phyloP scores from a whole-genome alignment of 2,113 vertebrate genomes.

The Dasyurus viverrinus region DNA sequence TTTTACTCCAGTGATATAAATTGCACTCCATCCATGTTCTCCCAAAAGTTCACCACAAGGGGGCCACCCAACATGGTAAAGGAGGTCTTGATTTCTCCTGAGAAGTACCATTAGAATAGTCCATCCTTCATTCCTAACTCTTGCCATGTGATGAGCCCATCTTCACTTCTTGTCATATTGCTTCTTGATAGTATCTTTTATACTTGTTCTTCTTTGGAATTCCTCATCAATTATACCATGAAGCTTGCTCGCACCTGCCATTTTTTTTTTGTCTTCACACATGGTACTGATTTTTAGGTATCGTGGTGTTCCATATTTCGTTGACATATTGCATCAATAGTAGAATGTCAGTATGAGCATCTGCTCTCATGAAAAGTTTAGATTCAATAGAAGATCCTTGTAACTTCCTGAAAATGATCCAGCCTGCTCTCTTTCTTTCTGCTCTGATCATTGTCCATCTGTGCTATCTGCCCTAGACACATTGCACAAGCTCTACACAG shows the following conservation, averaged over 20 bases:
- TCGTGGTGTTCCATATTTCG: neutral
- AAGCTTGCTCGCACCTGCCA: neutral
- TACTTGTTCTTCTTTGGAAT: neutral
- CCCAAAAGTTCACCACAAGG: neutral
- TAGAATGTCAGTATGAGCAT: neutral
- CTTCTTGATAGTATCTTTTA: neutral
- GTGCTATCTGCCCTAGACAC: neutral
- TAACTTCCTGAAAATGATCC: neutral
- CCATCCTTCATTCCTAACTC: neutral
- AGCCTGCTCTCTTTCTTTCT: neutral
- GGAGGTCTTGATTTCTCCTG: neutral
- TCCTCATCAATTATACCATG: neutral
- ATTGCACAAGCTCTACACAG: neutral
- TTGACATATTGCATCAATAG: neutral
- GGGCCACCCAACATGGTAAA: neutral
- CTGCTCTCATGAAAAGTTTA: neutral
- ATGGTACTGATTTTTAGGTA: neutral
- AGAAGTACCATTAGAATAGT: neutral
- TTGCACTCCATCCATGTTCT: neutral
- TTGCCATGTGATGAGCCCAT: neutral
- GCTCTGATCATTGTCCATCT: neutral
- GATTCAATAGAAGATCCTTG: neutral
- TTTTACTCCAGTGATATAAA: neutral
- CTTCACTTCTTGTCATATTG: neutral
- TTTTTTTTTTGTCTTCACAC: neutral